phyloP scores from a whole-genome alignment of 1,140 invertebrate species.

The Atta colombica region DNA sequence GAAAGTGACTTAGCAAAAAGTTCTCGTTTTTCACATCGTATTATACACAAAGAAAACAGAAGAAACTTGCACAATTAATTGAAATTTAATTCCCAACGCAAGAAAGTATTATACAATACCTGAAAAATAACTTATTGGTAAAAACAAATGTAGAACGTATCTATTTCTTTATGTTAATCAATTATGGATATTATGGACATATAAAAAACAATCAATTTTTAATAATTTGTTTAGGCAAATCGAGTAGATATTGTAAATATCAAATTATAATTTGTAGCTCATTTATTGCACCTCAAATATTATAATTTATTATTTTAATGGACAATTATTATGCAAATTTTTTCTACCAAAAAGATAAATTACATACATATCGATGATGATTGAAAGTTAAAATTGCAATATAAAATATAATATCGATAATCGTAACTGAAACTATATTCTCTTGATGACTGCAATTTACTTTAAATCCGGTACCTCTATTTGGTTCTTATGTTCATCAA shows the following conservation, averaged over 20 bases:
- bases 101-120: background rate
- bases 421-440: conserved; percentile 29
- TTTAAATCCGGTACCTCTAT: conserved; percentile 23
- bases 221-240: background rate
- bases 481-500: conserved; percentile 57
- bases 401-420: background rate
- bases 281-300: background rate
- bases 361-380: background rate
- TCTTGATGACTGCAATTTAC: background rate
- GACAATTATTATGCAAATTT: background rate
- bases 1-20: conserved; percentile 6
- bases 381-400: conserved; percentile 25
- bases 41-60: background rate
- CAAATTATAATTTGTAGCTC: background rate
- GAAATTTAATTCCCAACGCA: background rate
- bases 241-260: background rate
- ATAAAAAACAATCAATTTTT: background rate
- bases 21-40: background rate
- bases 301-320: background rate
- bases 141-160: background rate
- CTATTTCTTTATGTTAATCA: background rate
- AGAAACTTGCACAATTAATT: background rate
- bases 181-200: background rate
- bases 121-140: background rate
- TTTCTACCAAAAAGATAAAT: background rate